Evolutionary conservation across 2,888 invertebrate genomes (phyloP), one percentile per base, ranked within the genome.

Genomic region (Eupelmus urozonus): DNA sequence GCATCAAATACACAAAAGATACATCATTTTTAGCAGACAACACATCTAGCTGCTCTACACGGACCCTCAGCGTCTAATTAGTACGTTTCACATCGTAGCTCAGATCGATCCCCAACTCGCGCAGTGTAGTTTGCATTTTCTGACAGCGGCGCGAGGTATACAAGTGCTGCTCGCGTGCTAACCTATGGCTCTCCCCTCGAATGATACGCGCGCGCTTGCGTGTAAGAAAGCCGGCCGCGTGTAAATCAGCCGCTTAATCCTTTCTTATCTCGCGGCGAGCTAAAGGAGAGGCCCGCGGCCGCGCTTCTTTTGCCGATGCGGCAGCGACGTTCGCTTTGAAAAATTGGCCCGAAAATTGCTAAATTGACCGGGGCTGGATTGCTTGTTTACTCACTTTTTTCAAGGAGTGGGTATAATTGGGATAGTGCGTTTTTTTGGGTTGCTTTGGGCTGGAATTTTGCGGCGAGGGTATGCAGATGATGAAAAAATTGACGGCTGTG

Each of bases 171-270:
- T 60, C n/a, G 60, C 60, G 60, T 60, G 60, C 9, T 13, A 1
- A 16, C 18, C 23, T 57, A 16, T 9, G 9, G 13, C 45, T 45
- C 45, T 45, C 45, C 45, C 45, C 16, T 57, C 55, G 55, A 11
- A 23, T 40, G 57, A 20, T 45, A 27, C 67, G 55, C 9, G 51
- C 57, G 11, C 69, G 69, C 57, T 34, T 55, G 40, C 23, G 67
- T 55, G 40, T 59, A 60, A 49, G 67, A 23, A 45, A 13, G 2
- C 16, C 2, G 2, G 45, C 9, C 13, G 16, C 79, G 82, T 80
- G 86, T 87, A 87, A 87, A 87, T 87, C 86, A 86, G 82, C 75
- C 81, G 77, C 82, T 84, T 86, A 86, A 87, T 87, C 18, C 73
- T 45, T 27, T 20, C 71, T 72, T 55, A 70, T 79, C 78, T 76